Evolutionary conservation across 2,113 vertebrate species (phyloP), one percentile per base, ranked within the genome.

Genomic region (Psophia crepitans): DNA sequence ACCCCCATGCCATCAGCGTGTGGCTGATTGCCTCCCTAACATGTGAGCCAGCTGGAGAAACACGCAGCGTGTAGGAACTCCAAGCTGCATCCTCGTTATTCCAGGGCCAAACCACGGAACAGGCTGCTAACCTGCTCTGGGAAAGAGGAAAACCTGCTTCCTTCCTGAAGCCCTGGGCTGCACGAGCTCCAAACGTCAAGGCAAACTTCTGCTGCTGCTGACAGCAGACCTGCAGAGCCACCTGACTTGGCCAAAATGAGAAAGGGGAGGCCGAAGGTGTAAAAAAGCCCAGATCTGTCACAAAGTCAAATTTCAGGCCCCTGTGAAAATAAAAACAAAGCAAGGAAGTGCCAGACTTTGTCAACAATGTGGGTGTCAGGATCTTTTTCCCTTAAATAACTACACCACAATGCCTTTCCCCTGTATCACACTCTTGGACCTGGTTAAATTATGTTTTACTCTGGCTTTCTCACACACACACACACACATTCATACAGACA

Each of bases 21-120:
- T 2, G 3, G 9, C 11, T 6, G 5, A n/a, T 37, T 65, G 35
- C 64, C n/a, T 76, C 24, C 63, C 26, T 51, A 0, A 2, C 1
- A 0, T 17, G 19, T 49, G 20, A 75, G 22, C n/a, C n/a, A n/a
- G n/a, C n/a, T n/a, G n/a, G n/a, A n/a, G 53, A 89, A 73, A n/a
- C 30, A 43, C 3, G 3, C 15, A n/a, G 48, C 20, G 5, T 9
- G 19, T 14, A 63, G 68, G 61, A 79, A 76, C 92, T 32, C 32
- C 49, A 49, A 0, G 0, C 18, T 48, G 5, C 14, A 48, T 89
- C 68, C 43, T 65, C 8, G 0, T 60, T 53, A n/a, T 73, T 60
- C 73, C 44, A 39, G 13, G 30, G 30, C 35, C 77, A 93, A 89
- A 57, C 12, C 54, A 63, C 65, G 11, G 2, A 12, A 26, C 22